These are phyloP conservation scores for Drosophila jambulina DNA, from an alignment of 1,140 invertebrate species.

Conservation along the genomic window DNA sequence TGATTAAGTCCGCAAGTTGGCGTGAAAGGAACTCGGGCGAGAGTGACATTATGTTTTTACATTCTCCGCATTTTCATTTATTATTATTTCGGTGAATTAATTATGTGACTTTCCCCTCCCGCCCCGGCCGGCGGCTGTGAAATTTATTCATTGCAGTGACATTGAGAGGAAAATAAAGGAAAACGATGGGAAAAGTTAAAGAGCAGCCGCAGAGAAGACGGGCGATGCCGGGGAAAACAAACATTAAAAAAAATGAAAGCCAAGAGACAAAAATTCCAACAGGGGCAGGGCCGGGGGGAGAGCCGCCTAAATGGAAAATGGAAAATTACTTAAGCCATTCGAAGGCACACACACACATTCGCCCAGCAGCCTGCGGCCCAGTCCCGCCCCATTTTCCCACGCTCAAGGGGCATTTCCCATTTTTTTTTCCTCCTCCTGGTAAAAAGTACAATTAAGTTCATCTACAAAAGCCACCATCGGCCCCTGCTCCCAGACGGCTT, in stretches of 20 bases:
- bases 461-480: slow-evolving; percentile 10
- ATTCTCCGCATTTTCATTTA: slow-evolving; percentile 45
- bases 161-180: not conserved
- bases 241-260: slow-evolving; percentile 15
- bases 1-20: slow-evolving; percentile 66
- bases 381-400: slow-evolving; percentile 2
- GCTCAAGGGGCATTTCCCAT: slow-evolving; percentile 13
- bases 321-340: slow-evolving; percentile 51
- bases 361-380: not conserved
- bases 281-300: not conserved
- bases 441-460: slow-evolving; percentile 60
- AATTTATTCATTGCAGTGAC: slow-evolving; percentile 68
- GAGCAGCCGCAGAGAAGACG: not conserved
- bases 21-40: slow-evolving; percentile 32
- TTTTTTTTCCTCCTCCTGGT: not conserved
- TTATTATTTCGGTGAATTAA: slow-evolving; percentile 75
- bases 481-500: slow-evolving; percentile 5
- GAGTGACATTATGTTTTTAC: slow-evolving; percentile 29
- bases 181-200: slow-evolving; percentile 25
- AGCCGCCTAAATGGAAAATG: slow-evolving; percentile 47
- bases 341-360: slow-evolving; percentile 8
- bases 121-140: slow-evolving; percentile 31
- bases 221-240: slow-evolving; percentile 16
- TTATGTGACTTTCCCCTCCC: slow-evolving; percentile 35
- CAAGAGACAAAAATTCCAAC: slow-evolving; percentile 9